Conservation (phyloP, 2,797 vertebrate genomes). For the Gymnopithys bicolor region DNA sequence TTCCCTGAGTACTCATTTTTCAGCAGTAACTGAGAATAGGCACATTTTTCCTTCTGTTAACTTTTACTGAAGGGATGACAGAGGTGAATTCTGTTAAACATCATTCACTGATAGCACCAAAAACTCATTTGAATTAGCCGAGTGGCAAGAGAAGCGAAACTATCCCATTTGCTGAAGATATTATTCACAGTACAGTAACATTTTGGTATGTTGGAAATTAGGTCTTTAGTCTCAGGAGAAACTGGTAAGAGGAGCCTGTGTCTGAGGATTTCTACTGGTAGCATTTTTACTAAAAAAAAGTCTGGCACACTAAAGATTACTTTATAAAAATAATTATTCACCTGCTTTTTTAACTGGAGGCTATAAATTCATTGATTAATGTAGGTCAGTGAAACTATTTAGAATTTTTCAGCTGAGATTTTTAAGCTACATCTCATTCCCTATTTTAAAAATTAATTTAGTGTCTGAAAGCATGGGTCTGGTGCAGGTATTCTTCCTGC, state of each 20-base stretch:
- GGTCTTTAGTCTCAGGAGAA: conserved; percentile 1
- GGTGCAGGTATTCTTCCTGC: neutral
- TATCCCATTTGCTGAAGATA: neutral
- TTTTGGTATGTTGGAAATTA: neutral
- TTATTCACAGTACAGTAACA: neutral
- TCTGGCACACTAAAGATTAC: neutral
- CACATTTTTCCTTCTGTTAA: neutral
- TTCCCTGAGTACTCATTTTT: neutral
- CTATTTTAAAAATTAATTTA: neutral
- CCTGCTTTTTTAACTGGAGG: neutral
- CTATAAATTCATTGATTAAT: conserved; percentile 35
- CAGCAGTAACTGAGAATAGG: neutral
- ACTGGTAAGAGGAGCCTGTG: neutral
- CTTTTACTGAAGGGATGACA: neutral
- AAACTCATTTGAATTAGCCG: neutral
- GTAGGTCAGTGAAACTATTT: conserved; percentile 30
- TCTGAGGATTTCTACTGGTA: neutral
- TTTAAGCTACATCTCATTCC: neutral
- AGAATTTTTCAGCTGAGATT: neutral
- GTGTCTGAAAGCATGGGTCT: neutral
- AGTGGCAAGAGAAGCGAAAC: neutral
- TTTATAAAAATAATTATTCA: conserved; percentile 13
- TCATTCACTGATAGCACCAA: neutral
- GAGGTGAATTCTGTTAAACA: neutral
- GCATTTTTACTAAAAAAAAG: neutral